Evolutionary conservation across 2,113 vertebrate genomes (phyloP), one percentile per base, ranked within the genome.

Genomic region (Solea senegalensis): DNA sequence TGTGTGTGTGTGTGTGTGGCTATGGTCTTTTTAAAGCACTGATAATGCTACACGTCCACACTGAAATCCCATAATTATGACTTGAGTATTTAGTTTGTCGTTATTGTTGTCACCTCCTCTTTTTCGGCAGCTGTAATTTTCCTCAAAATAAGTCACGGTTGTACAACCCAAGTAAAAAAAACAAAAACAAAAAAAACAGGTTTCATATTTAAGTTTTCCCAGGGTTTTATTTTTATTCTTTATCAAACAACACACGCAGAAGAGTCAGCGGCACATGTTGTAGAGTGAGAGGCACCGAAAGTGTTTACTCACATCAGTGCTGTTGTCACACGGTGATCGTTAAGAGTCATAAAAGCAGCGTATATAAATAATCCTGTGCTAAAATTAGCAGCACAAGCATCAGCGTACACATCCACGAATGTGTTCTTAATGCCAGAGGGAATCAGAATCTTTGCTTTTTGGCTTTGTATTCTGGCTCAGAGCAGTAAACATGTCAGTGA

Each of bases 401-500:
- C n/a, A 48, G 3, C 10, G 27, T 53, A 21, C 7, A 34, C 13
- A 34, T 55, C 7, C 21, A n/a, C 44, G 53, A 8, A 51, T 44
- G 9, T 52, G 27, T 40, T 58, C 15, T 28, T 52, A 3, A 15
- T 56, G 34, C 13, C 16, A 34, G 2, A 8, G 48, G 28, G 41
- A 28, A 26, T 62, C 26, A 48, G 11, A 53, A 27, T 34, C 34
- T 8, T n/a, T 13, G 34, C 16, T 27, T 3, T 16, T 34, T 11
- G 14, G 9, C 9, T 50, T 54, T 26, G 44, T n/a, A 41, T 54
- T 41, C 14, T 9, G 27, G n/a, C 27, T 46, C 16, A 2, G 3
- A 48, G 39, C 51, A 52, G 50, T 60, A 72, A 80, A 74, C 50
- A 28, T 58, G 60, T 45, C 21, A 8, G 10, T 70, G 65, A 34